Base-by-base conservation (phyloP, 92 coral and sea anemone genomes). In the Porites cylindrica region DNA sequence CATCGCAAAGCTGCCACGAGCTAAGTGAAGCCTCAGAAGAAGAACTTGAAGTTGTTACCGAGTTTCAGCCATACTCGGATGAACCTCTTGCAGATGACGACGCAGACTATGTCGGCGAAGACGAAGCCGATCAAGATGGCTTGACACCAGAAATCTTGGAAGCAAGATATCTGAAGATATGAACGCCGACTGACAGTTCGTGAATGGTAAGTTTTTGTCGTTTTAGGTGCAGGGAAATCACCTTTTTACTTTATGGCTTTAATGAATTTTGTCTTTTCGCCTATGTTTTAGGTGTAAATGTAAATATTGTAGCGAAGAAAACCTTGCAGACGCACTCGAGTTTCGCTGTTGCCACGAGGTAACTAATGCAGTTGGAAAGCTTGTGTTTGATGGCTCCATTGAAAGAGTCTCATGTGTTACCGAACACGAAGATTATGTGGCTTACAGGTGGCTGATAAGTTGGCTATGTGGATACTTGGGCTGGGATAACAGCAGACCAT, bases 381-480 rank as follows among this genome's bases (percentile, higher is more conserved):
- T 82, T 1, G 71, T 23, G 9, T 5, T 66, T 17, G 71, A 66
- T 66, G 71, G 71, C 71, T 66, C 71, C 8, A 5, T 66, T 23
- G 71, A 66, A 23, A 66, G n/a, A 8, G 5, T 23, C 13, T 8
- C n/a, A 21, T 66, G 83, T 51, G 19, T 84, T 9, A 85, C 84
- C 8, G 38, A 85, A 14, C 89, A 85, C 23, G 89, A 85, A 76
- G 89, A 76, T n/a, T 85, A 52, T 60, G 26, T 13, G 3, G 89
- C 89, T 9, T 85, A n/a, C n/a, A n/a, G n/a, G n/a, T n/a, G n/a
- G n/a, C n/a, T n/a, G n/a, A n/a, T n/a, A n/a, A n/a, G n/a, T n/a
- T n/a, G n/a, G n/a, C n/a, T n/a, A n/a, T n/a, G n/a, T n/a, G n/a
- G n/a, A n/a, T n/a, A n/a, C n/a, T n/a, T n/a, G n/a, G n/a, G n/a